Evolutionary conservation across 2,888 invertebrate genomes (phyloP).

Genomic region (Mythimna lalbum): DNA sequence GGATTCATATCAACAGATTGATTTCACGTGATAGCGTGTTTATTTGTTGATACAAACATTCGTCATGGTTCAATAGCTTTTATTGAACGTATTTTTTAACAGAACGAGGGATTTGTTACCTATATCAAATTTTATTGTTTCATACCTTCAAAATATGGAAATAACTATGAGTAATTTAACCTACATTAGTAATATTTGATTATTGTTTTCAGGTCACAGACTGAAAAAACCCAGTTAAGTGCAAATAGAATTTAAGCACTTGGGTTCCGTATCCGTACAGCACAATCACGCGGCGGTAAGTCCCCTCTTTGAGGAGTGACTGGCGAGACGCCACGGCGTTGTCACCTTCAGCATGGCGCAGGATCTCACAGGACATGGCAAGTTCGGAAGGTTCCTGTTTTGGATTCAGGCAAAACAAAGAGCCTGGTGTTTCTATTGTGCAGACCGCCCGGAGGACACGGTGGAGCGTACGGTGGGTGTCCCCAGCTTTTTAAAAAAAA

Average conservation of each 20-base stretch:
- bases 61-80: slow-evolving; percentile 23
- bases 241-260: background rate
- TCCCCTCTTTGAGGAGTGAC: no score
- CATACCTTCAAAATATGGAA: slow-evolving; percentile 10
- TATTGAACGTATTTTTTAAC: slow-evolving; percentile 16
- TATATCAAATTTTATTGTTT: slow-evolving; percentile 22
- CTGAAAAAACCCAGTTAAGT: background rate
- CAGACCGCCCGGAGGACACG: no score
- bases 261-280: background rate
- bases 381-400: no score
- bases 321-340: no score
- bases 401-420: no score
- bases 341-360: no score
- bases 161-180: slow-evolving; percentile 36
- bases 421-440: no score
- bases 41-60: slow-evolving; percentile 1
- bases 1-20: slow-evolving; percentile 19
- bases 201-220: slow-evolving; percentile 17
- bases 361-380: no score
- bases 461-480: no score
- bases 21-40: slow-evolving; percentile 33
- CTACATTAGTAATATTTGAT: slow-evolving; percentile 27
- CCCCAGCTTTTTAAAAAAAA: no score
- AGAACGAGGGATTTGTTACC: background rate
- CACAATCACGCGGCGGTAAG: no score